A percentile compares a stretch with the other conserved stretches of the same genome.
Evolutionary conservation across 1,140 invertebrate species (phyloP).

Genomic region (Drosophila willistoni): DNA sequence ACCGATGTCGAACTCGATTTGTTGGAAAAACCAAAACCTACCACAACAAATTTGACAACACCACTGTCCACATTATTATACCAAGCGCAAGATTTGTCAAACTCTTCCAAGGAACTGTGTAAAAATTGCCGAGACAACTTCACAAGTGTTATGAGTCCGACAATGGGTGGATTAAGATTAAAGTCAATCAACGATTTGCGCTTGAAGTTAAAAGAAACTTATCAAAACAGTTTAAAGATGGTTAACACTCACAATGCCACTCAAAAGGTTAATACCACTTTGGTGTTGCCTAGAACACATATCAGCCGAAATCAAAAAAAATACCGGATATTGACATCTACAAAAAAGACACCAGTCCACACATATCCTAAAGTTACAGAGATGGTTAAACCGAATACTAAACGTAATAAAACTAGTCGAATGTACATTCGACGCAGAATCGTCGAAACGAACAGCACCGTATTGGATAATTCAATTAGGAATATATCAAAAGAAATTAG

Average conservation of each 20-base stretch:
- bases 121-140: constrained; percentile 35
- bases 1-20: neutral
- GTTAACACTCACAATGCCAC: constrained; percentile 4
- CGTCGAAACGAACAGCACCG: constrained; percentile 25
- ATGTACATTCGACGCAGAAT: constrained; percentile 38
- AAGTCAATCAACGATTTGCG: constrained; percentile 36
- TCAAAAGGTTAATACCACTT: neutral
- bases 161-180: constrained; percentile 30
- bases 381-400: constrained; percentile 5
- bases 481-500: constrained; percentile 10
- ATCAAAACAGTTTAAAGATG: constrained; percentile 28
- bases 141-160: constrained; percentile 21
- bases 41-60: constrained; percentile 22
- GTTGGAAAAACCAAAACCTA: constrained; percentile 14
- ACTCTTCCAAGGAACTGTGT: constrained; percentile 9
- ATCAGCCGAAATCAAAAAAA: constrained; percentile 37
- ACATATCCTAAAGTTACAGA: constrained; percentile 23
- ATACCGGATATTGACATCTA: constrained; percentile 33
- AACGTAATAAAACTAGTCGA: constrained; percentile 40
- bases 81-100: neutral
- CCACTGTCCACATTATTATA: neutral
- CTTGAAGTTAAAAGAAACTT: constrained; percentile 41
- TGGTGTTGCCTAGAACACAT: constrained; percentile 5
- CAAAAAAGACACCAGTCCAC: constrained; percentile 30
- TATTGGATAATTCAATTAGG: constrained; percentile 5